Evolutionary conservation across 2,888 invertebrate species (phyloP).

Genomic region (Philereme transversata): DNA sequence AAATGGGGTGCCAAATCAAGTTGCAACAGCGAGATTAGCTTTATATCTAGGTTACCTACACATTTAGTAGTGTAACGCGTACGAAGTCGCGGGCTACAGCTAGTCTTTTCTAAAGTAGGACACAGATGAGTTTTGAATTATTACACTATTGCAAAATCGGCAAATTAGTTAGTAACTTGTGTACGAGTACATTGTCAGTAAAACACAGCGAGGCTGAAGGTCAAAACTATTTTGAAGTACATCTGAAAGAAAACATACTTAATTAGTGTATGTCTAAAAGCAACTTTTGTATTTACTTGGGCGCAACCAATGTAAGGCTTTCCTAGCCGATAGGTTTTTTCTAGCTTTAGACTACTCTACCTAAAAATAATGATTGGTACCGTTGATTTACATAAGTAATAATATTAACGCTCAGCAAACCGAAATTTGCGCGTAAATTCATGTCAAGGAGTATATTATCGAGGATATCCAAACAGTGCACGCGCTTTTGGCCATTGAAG

Average conservation of each 20-base stretch:
- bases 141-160: conserved; percentile 50
- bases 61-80: too few relatives aligned
- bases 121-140: conserved; percentile 65
- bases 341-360: not conserved
- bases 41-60: too few relatives aligned
- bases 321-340: not conserved
- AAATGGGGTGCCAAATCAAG: too few relatives aligned
- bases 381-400: not conserved
- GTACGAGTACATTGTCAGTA: conserved; percentile 2
- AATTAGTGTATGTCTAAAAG: not conserved
- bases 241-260: too few relatives aligned
- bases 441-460: conserved; percentile 64
- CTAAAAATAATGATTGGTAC: not conserved
- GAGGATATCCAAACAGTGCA: conserved; percentile 60
- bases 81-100: too few relatives aligned
- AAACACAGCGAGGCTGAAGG: not conserved
- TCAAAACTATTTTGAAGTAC: too few relatives aligned
- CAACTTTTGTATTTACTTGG: not conserved
- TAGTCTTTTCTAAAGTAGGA: conserved; percentile 50
- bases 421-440: conserved; percentile 46
- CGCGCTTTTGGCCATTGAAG: conserved; percentile 53
- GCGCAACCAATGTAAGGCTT: too few relatives aligned
- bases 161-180: conserved; percentile 8
- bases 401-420: conserved; percentile 17
- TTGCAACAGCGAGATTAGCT: too few relatives aligned